Percentiles rank a stretch among this genome's conserved stretches.
These are phyloP conservation scores for Emys orbicularis DNA, from an alignment of 2,797 vertebrate genomes.

Conservation along the genomic window DNA sequence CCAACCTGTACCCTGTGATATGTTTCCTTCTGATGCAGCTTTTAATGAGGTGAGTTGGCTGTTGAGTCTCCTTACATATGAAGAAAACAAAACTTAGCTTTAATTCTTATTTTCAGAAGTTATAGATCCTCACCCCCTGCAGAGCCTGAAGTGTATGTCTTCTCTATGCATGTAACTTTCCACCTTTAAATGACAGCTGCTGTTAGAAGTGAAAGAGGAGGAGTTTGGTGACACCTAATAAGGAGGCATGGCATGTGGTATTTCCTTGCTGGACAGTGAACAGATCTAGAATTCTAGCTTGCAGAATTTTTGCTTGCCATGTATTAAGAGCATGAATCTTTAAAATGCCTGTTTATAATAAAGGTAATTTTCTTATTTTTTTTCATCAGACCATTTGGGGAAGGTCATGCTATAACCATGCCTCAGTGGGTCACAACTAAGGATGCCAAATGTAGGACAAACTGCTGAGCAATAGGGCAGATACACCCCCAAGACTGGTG, in stretches of 20 bases:
- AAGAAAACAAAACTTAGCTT: background rate
- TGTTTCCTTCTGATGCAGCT: background rate
- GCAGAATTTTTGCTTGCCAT: background rate
- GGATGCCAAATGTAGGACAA: no score
- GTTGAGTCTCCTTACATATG: background rate
- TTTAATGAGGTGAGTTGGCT: background rate
- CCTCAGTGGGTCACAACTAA: no score
- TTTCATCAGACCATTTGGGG: background rate
- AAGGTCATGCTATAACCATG: background rate
- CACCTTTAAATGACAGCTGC: background rate
- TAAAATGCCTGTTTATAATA: background rate
- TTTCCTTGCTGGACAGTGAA: background rate
- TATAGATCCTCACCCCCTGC: background rate
- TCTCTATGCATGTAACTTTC: background rate
- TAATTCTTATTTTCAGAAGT: background rate
- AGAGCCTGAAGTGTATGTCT: background rate
- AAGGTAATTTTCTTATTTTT: rapidly evolving
- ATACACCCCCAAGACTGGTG: no score
- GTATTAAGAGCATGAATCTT: background rate
- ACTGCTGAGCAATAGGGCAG: no score
- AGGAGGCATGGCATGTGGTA: background rate
- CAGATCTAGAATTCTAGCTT: background rate
- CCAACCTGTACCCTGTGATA: background rate
- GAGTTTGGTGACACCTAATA: background rate
- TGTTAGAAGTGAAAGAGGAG: background rate